These are phyloP conservation scores for Lacanobia oleracea DNA, from an alignment of 2,888 invertebrate genomes.

Conservation along the genomic window DNA sequence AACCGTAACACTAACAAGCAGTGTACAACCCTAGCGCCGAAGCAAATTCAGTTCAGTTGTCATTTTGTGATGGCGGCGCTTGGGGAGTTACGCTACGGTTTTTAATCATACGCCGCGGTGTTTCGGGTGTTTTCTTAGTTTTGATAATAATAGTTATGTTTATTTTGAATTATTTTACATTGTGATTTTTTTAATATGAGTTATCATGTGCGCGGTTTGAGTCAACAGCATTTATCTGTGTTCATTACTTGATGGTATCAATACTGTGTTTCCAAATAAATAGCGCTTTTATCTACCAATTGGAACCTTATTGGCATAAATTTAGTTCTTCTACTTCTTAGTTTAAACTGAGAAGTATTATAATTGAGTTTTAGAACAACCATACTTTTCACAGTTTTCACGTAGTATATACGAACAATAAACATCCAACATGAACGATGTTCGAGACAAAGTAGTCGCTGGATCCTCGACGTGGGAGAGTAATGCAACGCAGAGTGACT, in stretches of 20 bases:
- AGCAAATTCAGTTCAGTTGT: conserved; percentile 67
- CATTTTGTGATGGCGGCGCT: conserved; percentile 88
- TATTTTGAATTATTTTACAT: conserved; percentile 63
- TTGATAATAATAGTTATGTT: conserved; percentile 69
- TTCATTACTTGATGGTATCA: conserved; percentile 83
- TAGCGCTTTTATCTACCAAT: conserved; percentile 72
- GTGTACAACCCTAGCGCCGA: conserved; percentile 22
- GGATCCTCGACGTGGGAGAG: conserved; percentile 88
- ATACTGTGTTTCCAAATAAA: conserved; percentile 79
- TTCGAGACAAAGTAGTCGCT: conserved; percentile 89
- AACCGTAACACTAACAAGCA: background rate
- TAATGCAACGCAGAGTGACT: conserved; percentile 82
- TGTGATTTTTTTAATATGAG: conserved; percentile 52
- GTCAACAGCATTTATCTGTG: conserved; percentile 68
- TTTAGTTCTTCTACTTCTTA: conserved; percentile 31
- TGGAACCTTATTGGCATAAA: conserved; percentile 78
- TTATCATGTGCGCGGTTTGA: conserved; percentile 73
- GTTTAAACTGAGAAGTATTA: conserved; percentile 32
- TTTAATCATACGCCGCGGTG: conserved; percentile 79
- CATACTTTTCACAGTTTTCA: conserved; percentile 27
- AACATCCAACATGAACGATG: conserved; percentile 87
- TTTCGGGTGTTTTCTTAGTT: conserved; percentile 76
- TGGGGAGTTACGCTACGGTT: conserved; percentile 81
- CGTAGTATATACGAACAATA: conserved; percentile 42
- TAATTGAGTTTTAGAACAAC: conserved; percentile 38